A percentile compares a stretch with the other conserved stretches of the same genome.
Conservation (phyloP, 2,113 vertebrate species). For the Anser brachyrhynchus region DNA sequence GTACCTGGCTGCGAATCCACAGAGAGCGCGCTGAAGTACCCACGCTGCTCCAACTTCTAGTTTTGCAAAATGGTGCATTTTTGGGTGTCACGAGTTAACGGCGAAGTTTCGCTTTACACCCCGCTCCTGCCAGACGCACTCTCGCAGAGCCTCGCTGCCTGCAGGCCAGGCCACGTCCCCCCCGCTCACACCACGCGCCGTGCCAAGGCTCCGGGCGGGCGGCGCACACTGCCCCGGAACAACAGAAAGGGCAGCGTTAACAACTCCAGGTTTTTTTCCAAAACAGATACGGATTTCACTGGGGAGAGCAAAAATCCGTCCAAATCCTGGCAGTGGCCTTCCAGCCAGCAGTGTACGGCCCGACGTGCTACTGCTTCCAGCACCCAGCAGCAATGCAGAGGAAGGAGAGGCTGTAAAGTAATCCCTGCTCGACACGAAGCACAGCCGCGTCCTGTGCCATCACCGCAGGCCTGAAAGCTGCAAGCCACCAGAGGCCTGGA, state of each 20-base stretch:
- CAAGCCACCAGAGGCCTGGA: no score
- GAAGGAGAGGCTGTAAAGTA: background rate
- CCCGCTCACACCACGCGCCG: background rate
- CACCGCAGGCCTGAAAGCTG: no score
- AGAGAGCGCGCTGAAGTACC: background rate
- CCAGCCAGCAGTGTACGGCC: background rate
- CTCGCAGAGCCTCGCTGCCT: background rate
- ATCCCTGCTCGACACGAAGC: no score
- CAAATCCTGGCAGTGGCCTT: background rate
- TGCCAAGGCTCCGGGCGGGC: background rate
- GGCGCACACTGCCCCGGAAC: background rate
- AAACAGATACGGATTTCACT: background rate
- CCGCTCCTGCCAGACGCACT: no score
- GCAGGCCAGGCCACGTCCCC: background rate
- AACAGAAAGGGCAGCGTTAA: background rate
- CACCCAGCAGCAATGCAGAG: background rate
- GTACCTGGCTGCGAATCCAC: background rate
- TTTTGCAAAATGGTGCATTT: background rate
- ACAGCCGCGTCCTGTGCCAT: no score
- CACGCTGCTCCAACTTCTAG: background rate
- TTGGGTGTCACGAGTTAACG: background rate
- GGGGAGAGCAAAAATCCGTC: background rate
- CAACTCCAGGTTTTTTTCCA: accelerated
- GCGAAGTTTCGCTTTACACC: background rate
- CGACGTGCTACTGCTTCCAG: background rate